Evolutionary conservation across 2,113 vertebrate species (phyloP).

Genomic region (Narcine bancroftii): DNA sequence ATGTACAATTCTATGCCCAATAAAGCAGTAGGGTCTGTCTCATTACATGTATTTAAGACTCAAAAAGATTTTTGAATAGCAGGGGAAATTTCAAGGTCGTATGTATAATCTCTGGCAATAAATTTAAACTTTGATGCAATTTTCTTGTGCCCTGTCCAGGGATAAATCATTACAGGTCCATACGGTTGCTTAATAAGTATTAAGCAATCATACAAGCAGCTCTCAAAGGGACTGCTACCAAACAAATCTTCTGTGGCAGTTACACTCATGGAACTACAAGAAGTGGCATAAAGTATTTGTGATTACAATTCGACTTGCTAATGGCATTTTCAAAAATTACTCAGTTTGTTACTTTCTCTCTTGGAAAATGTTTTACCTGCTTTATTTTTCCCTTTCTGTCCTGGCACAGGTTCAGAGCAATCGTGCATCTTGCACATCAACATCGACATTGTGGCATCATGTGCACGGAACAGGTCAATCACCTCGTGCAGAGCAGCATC

Average conservation of each 20-base stretch:
- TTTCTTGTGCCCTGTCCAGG: neutral
- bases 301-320: neutral
- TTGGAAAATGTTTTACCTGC: constrained; percentile 62
- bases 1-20: no score
- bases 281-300: neutral
- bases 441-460: constrained; percentile 87
- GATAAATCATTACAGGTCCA: no score
- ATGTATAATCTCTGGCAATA: no score
- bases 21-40: no score
- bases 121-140: neutral
- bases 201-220: neutral
- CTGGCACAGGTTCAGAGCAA: constrained; percentile 74
- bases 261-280: neutral
- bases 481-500: constrained; percentile 88
- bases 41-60: no score
- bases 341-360: neutral
- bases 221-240: neutral
- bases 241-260: neutral
- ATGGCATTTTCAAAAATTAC: neutral
- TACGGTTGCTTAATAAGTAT: no score
- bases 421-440: constrained; percentile 86
- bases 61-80: no score
- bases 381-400: constrained; percentile 92
- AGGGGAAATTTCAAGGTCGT: no score
- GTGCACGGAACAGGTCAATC: constrained; percentile 89